phyloP scores from a whole-genome alignment of 2,113 vertebrate species.

The Alligator mississippiensis region DNA sequence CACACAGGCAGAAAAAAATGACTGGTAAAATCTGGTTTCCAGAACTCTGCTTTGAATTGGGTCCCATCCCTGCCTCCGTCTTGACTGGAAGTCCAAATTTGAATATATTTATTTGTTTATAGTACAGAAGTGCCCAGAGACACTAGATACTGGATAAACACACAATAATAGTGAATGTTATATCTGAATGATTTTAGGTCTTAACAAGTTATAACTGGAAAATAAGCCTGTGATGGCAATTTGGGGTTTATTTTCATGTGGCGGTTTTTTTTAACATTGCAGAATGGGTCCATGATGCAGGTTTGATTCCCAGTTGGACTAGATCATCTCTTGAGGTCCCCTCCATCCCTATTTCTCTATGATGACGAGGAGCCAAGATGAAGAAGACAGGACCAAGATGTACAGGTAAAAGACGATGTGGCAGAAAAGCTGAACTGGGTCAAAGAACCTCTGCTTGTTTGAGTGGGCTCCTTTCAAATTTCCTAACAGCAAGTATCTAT shows the following conservation, averaged over 20 bases:
- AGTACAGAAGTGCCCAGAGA: background rate
- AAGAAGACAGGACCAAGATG: too few relatives aligned
- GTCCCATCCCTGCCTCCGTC: background rate
- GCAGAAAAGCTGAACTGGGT: too few relatives aligned
- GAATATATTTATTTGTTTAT: background rate
- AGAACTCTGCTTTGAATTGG: background rate
- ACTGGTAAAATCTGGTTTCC: background rate
- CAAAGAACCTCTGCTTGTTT: too few relatives aligned
- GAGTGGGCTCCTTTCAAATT: too few relatives aligned
- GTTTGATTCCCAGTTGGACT: too few relatives aligned
- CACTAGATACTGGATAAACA: background rate
- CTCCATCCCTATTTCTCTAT: too few relatives aligned
- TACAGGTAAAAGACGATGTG: too few relatives aligned
- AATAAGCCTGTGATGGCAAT: background rate
- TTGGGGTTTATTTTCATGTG: background rate
- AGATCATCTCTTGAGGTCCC: too few relatives aligned
- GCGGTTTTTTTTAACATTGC: background rate
- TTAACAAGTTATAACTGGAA: background rate
- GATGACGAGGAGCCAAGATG: too few relatives aligned
- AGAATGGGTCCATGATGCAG: background rate
- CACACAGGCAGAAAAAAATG: slow-evolving; percentile 39
- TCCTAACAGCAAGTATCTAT: too few relatives aligned
- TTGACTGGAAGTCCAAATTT: slow-evolving; percentile 16
- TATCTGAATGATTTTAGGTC: slow-evolving; percentile 2
- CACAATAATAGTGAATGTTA: background rate